These are phyloP conservation scores for Caenorhabditis inopinata DNA, from an alignment of 1,140 invertebrate genomes.

Conservation along the genomic window DNA sequence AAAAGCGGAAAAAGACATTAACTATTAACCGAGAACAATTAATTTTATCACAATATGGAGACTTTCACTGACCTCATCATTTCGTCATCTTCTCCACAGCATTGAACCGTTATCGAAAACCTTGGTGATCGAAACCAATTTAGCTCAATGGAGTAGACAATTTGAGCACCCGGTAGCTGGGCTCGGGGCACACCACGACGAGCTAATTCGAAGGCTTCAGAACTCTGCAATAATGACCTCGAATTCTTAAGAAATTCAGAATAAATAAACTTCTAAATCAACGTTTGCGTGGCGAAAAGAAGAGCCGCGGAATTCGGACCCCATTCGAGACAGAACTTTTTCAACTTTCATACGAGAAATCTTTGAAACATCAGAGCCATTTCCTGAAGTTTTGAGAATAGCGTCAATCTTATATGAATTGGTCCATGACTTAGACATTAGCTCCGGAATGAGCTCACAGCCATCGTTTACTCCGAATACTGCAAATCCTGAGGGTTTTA, in stretches of 20 bases:
- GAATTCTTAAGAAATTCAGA: neutral
- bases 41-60: neutral
- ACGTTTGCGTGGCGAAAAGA: conserved; percentile 75
- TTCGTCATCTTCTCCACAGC: conserved; percentile 51
- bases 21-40: too few species aligned
- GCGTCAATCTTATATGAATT: conserved; percentile 57
- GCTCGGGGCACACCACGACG: conserved; percentile 78
- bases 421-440: conserved; percentile 54
- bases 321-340: conserved; percentile 48
- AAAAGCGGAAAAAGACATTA: too few species aligned
- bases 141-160: conserved; percentile 85
- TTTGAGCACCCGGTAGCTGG: conserved; percentile 72
- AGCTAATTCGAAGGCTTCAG: conserved; percentile 84
- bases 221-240: conserved; percentile 69
- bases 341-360: conserved; percentile 8
- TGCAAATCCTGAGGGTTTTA: conserved; percentile 48
- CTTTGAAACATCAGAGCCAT: neutral
- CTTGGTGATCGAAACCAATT: conserved; percentile 78
- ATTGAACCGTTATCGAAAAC: conserved; percentile 78
- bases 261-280: conserved; percentile 71
- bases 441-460: conserved; percentile 50
- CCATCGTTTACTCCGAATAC: conserved; percentile 61
- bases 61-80: conserved; percentile 52
- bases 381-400: conserved; percentile 24
- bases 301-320: conserved; percentile 52